Conservation (phyloP, 2,113 vertebrate genomes). For the Xenotilapia caudafasciata region DNA sequence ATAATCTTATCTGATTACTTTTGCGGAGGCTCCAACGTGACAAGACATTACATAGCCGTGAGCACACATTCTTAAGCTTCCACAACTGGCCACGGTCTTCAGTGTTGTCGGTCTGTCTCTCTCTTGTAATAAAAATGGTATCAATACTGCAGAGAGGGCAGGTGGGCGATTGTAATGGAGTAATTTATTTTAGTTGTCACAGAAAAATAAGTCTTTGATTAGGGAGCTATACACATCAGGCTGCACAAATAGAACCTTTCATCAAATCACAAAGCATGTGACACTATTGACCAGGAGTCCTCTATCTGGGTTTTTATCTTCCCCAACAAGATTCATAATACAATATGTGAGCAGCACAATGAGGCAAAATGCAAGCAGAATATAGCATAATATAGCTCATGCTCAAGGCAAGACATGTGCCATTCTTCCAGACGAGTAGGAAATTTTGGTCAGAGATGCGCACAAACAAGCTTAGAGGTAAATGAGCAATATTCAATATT, state of each 20-base stretch:
- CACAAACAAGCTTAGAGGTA: background rate
- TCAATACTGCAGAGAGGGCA: conserved; percentile 63
- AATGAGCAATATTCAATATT: background rate
- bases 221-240: conserved; percentile 56
- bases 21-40: background rate
- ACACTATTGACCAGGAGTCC: conserved; percentile 59
- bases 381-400: background rate
- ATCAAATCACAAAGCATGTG: conserved; percentile 72
- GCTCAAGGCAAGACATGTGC: background rate
- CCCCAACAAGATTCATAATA: conserved; percentile 15
- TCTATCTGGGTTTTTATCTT: conserved; percentile 24
- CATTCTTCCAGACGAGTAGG: background rate
- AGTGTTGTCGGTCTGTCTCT: conserved; percentile 47
- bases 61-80: background rate
- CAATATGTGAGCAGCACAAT: background rate
- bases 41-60: background rate
- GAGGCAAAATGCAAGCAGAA: conserved; percentile 2
- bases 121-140: conserved; percentile 45
- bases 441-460: background rate
- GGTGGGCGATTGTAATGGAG: conserved; percentile 67
- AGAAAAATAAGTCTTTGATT: conserved; percentile 70
- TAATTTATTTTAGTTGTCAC: conserved; percentile 74
- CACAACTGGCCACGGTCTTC: conserved; percentile 17
- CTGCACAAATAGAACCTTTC: conserved; percentile 66
- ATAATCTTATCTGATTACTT: conserved; percentile 24